These are phyloP conservation scores for Nomada ruficornis DNA, from an alignment of 2,888 invertebrate species.

Conservation along the genomic window DNA sequence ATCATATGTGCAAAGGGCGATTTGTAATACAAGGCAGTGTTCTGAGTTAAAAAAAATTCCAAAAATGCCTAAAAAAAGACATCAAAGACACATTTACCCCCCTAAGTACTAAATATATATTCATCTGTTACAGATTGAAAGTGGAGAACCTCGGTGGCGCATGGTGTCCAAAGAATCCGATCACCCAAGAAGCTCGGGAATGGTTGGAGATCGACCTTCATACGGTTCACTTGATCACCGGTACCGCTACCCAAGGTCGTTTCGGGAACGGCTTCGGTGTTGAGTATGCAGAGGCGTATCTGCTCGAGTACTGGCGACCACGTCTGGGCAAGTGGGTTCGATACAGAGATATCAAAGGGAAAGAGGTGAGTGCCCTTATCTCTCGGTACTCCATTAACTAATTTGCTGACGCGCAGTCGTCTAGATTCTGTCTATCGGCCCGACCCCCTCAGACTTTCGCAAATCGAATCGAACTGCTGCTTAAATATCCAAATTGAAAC, in stretches of 20 bases:
- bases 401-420: conserved; percentile 18
- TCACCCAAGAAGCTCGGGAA: conserved; percentile 85
- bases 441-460: neutral
- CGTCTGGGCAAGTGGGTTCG: conserved; percentile 87
- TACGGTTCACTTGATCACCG: conserved; percentile 87
- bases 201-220: conserved; percentile 88
- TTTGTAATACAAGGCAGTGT: no score
- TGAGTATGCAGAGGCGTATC: conserved; percentile 88
- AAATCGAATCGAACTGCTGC: neutral
- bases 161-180: conserved; percentile 89
- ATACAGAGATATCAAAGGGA: conserved; percentile 87
- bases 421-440: neutral
- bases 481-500: neutral
- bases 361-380: conserved; percentile 85
- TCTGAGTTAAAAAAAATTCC: no score
- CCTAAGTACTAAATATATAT: conserved; percentile 1
- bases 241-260: conserved; percentile 88
- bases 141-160: conserved; percentile 89
- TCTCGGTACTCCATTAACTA: conserved; percentile 23
- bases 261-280: conserved; percentile 90
- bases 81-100: no score
- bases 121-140: conserved; percentile 85
- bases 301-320: conserved; percentile 88
- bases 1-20: no score
- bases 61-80: no score